Percentiles rank a stretch among this genome's conserved stretches.
Conservation (phyloP, 2,888 invertebrate genomes). For the Cephus runcator region DNA sequence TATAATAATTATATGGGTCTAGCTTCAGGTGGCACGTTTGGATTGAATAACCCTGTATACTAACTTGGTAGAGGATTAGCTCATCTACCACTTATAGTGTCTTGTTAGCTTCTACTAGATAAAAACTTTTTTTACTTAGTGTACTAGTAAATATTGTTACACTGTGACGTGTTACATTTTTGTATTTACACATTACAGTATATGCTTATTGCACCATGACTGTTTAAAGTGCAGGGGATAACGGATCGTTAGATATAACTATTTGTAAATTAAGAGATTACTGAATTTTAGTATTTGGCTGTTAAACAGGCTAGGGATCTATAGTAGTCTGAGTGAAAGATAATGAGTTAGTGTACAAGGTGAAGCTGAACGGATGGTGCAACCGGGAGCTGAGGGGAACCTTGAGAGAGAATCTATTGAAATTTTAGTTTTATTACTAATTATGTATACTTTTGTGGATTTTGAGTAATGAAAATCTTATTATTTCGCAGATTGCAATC, state of each 20-base stretch:
- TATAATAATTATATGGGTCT: too few species aligned
- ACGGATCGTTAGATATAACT: background rate
- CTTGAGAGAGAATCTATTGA: background rate
- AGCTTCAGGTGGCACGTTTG: too few species aligned
- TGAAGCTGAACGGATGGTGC: background rate
- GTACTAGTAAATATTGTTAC: background rate
- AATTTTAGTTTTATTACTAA: background rate
- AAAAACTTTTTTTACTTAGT: background rate
- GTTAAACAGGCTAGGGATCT: background rate
- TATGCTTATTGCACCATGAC: background rate
- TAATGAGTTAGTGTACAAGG: background rate
- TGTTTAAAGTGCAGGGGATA: background rate
- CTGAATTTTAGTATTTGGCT: background rate
- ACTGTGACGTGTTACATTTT: background rate
- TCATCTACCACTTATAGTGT: background rate
- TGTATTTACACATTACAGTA: background rate
- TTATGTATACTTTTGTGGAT: too few species aligned
- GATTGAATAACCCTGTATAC: too few species aligned
- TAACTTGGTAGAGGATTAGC: background rate
- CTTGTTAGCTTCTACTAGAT: background rate
- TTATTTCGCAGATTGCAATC: conserved; percentile 73
- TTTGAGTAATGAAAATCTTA: conserved; percentile 4
- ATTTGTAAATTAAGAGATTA: background rate
- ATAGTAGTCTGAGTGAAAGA: background rate
- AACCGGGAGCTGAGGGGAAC: too few species aligned